Evolutionary conservation across 1,140 invertebrate species (phyloP).

Genomic region (Diorhabda elongata): DNA sequence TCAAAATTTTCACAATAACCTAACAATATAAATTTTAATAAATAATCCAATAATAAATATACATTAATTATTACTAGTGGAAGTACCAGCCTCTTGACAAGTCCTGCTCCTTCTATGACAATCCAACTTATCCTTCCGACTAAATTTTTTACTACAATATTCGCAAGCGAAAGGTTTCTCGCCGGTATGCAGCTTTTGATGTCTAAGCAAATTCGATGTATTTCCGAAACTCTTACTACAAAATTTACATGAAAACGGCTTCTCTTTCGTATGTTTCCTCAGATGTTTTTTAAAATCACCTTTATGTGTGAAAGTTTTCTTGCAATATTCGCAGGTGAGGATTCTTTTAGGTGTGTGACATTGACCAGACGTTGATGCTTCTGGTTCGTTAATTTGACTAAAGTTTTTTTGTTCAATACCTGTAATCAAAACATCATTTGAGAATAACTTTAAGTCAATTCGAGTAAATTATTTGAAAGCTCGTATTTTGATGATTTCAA

Average conservation of each 20-base stretch:
- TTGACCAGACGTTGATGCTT: constrained; percentile 27
- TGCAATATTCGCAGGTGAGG: constrained; percentile 35
- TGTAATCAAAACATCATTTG: not conserved
- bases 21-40: no score
- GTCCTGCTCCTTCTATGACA: constrained; percentile 48
- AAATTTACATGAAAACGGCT: constrained; percentile 68
- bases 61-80: not conserved
- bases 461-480: no score
- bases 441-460: no score
- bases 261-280: constrained; percentile 67
- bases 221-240: constrained; percentile 71
- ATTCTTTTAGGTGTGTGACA: constrained; percentile 10
- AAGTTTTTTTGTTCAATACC: constrained; percentile 14
- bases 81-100: constrained; percentile 29
- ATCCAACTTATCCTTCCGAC: constrained; percentile 59
- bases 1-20: no score
- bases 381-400: constrained; percentile 9
- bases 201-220: constrained; percentile 62
- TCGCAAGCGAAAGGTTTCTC: constrained; percentile 63
- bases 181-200: constrained; percentile 59
- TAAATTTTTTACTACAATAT: constrained; percentile 67
- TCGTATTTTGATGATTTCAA: no score
- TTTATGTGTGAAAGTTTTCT: constrained; percentile 41
- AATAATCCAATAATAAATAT: no score
- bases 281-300: constrained; percentile 58